phyloP scores from a whole-genome alignment of 1,140 invertebrate genomes.

The Tigriopus japonicus region DNA sequence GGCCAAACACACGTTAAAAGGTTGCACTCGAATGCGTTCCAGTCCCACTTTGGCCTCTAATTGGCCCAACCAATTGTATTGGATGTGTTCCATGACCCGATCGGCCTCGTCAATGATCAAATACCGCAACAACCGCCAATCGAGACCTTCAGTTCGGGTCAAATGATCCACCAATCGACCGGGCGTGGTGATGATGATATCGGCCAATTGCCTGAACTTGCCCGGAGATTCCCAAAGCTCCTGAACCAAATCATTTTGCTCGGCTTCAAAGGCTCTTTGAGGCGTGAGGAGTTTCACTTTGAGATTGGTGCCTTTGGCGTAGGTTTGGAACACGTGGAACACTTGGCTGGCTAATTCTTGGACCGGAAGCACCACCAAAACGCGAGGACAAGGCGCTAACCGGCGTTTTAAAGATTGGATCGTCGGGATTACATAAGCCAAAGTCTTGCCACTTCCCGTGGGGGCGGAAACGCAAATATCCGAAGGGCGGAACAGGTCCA shows the following conservation, averaged over 20 bases:
- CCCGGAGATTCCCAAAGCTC: conserved; percentile 16
- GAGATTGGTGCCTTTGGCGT: conserved; percentile 45
- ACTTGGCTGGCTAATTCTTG: conserved; percentile 79
- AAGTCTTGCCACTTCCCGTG: conserved; percentile 92
- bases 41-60: conserved; percentile 23
- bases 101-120: conserved; percentile 92
- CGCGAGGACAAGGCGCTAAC: conserved; percentile 42
- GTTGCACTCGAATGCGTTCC: background rate
- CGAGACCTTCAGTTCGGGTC: conserved; percentile 64
- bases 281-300: conserved; percentile 53
- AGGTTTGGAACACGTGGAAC: conserved; percentile 54
- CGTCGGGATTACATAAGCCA: conserved; percentile 81
- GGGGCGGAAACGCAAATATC: conserved; percentile 94
- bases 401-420: conserved; percentile 39
- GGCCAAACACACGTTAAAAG: background rate
- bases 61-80: conserved; percentile 70
- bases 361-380: conserved; percentile 73
- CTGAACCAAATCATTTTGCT: conserved; percentile 33
- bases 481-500: conserved; percentile 42
- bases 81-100: conserved; percentile 67
- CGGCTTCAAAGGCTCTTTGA: conserved; percentile 54
- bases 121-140: conserved; percentile 53
- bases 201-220: conserved; percentile 29
- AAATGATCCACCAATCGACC: conserved; percentile 83
- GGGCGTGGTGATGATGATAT: conserved; percentile 83